Base-by-base conservation (phyloP, 2,797 vertebrate species). In the Enteromius thamalakanensis region DNA sequence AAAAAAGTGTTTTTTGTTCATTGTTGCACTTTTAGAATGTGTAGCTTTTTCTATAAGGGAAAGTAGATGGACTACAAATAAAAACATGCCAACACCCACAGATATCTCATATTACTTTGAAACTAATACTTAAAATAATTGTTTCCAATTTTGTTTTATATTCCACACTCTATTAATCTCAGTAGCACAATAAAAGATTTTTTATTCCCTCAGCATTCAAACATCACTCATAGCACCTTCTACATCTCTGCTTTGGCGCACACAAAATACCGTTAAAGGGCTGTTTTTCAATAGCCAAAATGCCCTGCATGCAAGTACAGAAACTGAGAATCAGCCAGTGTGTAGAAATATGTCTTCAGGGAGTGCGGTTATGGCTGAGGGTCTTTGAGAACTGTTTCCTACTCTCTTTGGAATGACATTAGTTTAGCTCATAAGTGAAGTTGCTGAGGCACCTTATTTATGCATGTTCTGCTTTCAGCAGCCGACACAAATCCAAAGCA, bases 401-500 rank as follows among this genome's bases (percentile, higher is more conserved):
- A 87, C 89, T 91, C 91, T 93, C 89, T 92, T 86, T 87, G 88
- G 91, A 89, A 92, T 91, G 91, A 89, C 90, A 92, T 93, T 91
- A 91, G 89, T 87, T 84, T 81, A 88, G 87, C 90, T 90, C 90
- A 88, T 92, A 87, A 82, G 88, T 85, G 37, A 87, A 90, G 88
- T 92, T 92, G 90, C 68, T 75, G 60, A 79, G 76, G 49, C 78
- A 69, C 64, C 78, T 58, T 80, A 80, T 80, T 80, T 69, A 80
- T 80, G 78, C 49, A 55, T 69, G 78, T 80, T 80, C 89, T 93
- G 86, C 85, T 88, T 80, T 86, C 89, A 88, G 89, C 91, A 91
- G 87, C 89, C 88, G 90, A 86, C 90, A 88, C 88, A 89, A 87
- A 83, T 85, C 87, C 89, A 90, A 87, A 89, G 89, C 90, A 91